Percentiles rank a stretch among this genome's conserved stretches.
Conservation (phyloP, 2,113 vertebrate genomes). For the Tapirus terrestris region DNA sequence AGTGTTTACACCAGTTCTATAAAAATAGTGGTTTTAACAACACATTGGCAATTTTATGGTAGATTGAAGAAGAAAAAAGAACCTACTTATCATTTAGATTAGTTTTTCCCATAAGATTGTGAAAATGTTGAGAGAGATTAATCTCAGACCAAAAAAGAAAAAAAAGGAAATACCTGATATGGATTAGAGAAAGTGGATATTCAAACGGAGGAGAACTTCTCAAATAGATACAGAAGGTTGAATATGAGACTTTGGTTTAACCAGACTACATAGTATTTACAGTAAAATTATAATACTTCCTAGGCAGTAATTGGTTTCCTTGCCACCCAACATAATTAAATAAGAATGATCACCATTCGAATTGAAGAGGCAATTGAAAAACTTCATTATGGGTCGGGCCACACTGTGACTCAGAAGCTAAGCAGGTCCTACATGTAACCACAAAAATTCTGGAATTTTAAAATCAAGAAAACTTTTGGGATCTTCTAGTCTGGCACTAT, state of each 20-base stretch:
- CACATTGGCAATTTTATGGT: constrained; percentile 79
- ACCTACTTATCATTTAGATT: constrained; percentile 80
- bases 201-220: constrained; percentile 11
- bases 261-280: neutral
- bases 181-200: constrained; percentile 28
- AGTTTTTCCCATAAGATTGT: constrained; percentile 76
- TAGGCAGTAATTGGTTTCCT: neutral
- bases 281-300: neutral
- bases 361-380: neutral
- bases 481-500: neutral
- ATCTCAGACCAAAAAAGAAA: constrained; percentile 54
- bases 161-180: neutral
- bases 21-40: constrained; percentile 79
- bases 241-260: constrained; percentile 24
- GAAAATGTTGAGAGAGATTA: constrained; percentile 74
- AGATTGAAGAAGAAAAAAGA: constrained; percentile 75
- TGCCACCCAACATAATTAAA: neutral
- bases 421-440: neutral
- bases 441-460: neutral
- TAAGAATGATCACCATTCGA: neutral
- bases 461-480: neutral
- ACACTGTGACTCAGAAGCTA: neutral
- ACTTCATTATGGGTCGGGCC: neutral
- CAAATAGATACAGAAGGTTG: neutral
- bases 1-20: constrained; percentile 70